phyloP scores from a whole-genome alignment of 2,888 invertebrate species.

The Ornithoptera priamus region DNA sequence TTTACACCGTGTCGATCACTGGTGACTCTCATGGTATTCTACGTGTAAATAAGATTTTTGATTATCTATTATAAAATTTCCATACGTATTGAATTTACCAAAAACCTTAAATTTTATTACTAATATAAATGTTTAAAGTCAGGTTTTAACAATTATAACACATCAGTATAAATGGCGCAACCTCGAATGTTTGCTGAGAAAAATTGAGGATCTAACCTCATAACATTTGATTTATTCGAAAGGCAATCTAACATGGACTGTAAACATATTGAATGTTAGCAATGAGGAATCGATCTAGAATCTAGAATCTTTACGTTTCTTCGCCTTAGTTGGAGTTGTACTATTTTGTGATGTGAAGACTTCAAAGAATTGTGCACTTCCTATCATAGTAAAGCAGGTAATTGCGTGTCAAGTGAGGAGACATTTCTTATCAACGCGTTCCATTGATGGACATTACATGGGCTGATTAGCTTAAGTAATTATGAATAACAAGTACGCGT shows the following conservation, averaged over 20 bases:
- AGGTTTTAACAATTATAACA: background rate
- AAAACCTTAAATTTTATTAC: too few relatives aligned
- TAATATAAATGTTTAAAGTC: too few relatives aligned
- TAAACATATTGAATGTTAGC: background rate
- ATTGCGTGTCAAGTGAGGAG: background rate
- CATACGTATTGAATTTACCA: too few relatives aligned
- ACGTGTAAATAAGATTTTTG: too few relatives aligned
- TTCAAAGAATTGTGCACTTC: background rate
- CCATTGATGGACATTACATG: slow-evolving; percentile 6
- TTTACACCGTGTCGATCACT: too few relatives aligned
- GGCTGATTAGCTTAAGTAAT: slow-evolving; percentile 1
- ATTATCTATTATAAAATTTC: too few relatives aligned
- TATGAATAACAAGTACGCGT: background rate
- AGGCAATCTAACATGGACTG: background rate
- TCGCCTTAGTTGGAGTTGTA: slow-evolving; percentile 3
- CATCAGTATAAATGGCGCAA: background rate
- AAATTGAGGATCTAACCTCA: background rate
- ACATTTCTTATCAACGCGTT: slow-evolving; percentile 15
- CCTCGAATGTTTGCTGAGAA: background rate
- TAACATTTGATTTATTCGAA: background rate
- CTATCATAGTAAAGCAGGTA: slow-evolving; percentile 23
- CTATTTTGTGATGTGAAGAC: background rate
- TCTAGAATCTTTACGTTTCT: slow-evolving; percentile 6
- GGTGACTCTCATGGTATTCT: too few relatives aligned
- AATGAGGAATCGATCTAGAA: slow-evolving; percentile 19